Conservation (phyloP, 53 echinoderm and acorn worm species). For the Luidia sarsii region DNA sequence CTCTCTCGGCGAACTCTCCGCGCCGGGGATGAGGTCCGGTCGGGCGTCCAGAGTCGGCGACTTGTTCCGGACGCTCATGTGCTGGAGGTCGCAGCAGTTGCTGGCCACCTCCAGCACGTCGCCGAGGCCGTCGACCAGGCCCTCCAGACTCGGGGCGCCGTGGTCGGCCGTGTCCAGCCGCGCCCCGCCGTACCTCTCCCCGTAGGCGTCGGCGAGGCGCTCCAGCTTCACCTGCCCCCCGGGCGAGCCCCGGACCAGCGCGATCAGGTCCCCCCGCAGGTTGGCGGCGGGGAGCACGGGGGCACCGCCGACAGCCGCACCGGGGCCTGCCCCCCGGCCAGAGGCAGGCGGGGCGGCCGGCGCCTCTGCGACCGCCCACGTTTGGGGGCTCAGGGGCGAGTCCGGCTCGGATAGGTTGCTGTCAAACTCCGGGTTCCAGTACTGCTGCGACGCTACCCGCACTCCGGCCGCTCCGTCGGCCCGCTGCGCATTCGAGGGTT, state of each 20-base stretch:
- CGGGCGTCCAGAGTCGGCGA: neutral
- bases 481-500: neutral
- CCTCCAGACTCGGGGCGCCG: neutral
- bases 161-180: neutral
- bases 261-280: constrained; percentile 18
- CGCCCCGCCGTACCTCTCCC: neutral
- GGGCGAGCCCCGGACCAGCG: neutral
- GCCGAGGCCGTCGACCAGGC: neutral
- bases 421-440: no score
- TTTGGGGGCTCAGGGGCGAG: no score
- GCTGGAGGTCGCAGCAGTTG: neutral
- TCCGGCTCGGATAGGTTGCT: no score
- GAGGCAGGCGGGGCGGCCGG: neutral
- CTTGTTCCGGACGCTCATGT: neutral
- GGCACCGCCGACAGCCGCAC: neutral
- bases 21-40: neutral
- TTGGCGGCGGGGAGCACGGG: neutral
- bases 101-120: constrained; percentile 32
- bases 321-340: neutral
- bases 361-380: no score
- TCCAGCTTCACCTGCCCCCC: neutral
- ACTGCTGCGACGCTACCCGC: neutral
- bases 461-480: neutral
- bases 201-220: neutral
- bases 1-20: neutral